A percentile compares a stretch with the other conserved stretches of the same genome.
Evolutionary conservation across 2,888 invertebrate genomes (phyloP).

Genomic region (Rhamnusium bicolor): DNA sequence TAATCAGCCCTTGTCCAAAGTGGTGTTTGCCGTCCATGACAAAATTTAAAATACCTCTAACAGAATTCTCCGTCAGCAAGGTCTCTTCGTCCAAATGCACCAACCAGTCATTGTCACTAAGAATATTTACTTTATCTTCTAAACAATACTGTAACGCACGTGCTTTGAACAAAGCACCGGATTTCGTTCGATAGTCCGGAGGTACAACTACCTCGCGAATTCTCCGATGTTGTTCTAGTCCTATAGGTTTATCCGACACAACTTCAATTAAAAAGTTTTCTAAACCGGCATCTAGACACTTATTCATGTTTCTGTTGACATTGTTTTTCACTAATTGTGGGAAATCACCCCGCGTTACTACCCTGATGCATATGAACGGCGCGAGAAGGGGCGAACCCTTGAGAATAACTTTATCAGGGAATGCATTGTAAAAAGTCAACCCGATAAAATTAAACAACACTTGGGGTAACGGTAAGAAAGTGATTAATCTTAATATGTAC

Average conservation of each 20-base stretch:
- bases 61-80: constrained; percentile 91
- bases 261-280: constrained; percentile 98
- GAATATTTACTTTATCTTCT: constrained; percentile 89
- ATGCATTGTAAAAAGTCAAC: constrained; percentile 92
- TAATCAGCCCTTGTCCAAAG: constrained; percentile 94
- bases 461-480: constrained; percentile 91
- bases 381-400: constrained; percentile 93
- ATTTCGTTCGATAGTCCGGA: constrained; percentile 87
- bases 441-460: constrained; percentile 92
- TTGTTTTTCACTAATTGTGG: constrained; percentile 91
- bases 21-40: constrained; percentile 94
- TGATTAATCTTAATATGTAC: constrained; percentile 85
- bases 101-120: constrained; percentile 94
- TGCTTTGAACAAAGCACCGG: constrained; percentile 84
- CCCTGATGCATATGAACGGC: constrained; percentile 94
- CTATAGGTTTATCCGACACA: constrained; percentile 91
- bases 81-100: constrained; percentile 99
- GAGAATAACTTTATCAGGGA: constrained; percentile 88
- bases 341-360: constrained; percentile 95
- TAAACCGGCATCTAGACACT: constrained; percentile 90
- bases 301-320: constrained; percentile 89
- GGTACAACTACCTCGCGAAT: constrained; percentile 93
- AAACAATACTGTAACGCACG: constrained; percentile 96
- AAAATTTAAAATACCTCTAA: constrained; percentile 93
- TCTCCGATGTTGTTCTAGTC: constrained; percentile 84